phyloP scores from a whole-genome alignment of 2,113 vertebrate genomes.

The Aegotheles bennettii region DNA sequence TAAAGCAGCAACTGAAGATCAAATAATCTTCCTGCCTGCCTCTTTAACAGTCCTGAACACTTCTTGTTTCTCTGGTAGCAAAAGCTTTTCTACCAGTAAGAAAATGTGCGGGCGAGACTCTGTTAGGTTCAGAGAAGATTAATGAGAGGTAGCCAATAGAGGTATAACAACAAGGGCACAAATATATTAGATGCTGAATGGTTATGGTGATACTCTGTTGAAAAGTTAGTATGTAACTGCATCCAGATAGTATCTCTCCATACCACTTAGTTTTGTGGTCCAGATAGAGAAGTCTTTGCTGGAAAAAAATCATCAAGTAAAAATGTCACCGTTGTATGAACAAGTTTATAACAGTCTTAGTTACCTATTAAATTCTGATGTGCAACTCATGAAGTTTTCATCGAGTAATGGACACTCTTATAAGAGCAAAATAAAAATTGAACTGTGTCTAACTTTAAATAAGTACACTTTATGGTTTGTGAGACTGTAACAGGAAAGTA shows the following conservation, averaged over 20 bases:
- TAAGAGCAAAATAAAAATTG: not conserved
- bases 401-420: not conserved
- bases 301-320: not conserved
- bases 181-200: not conserved
- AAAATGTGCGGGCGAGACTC: not conserved
- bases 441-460: not conserved
- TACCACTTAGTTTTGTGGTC: not conserved
- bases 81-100: not conserved
- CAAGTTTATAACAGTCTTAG: not conserved
- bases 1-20: not conserved
- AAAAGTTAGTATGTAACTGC: not conserved
- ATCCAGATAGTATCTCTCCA: rapidly evolving
- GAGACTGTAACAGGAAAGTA: not conserved
- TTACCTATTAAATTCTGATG: not conserved
- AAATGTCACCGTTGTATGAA: not conserved
- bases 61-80: not conserved
- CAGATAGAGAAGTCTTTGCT: not conserved
- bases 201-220: not conserved
- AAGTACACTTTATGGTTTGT: not conserved
- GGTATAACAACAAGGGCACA: not conserved
- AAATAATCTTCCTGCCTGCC: not conserved
- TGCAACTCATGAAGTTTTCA: rapidly evolving
- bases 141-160: not conserved
- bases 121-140: not conserved
- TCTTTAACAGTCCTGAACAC: not conserved